These are phyloP conservation scores for Bambusicola thoracicus DNA, from an alignment of 2,113 vertebrate species.

Conservation along the genomic window DNA sequence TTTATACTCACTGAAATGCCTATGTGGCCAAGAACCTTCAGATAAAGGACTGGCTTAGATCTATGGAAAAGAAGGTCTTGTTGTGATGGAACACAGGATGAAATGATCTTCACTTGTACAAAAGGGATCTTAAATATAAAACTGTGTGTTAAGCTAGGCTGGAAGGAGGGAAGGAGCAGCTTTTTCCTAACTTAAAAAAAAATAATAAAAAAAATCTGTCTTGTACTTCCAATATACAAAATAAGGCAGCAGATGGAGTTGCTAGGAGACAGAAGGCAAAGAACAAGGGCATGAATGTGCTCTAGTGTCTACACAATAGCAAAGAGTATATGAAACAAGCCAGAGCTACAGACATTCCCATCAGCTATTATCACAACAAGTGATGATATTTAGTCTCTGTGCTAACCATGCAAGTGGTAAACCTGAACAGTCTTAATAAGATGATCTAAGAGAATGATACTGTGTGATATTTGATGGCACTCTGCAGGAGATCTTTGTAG, in stretches of 20 bases:
- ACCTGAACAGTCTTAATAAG: not conserved
- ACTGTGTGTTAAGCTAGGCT: not conserved
- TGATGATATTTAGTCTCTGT: slow-evolving; percentile 11
- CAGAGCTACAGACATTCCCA: not conserved
- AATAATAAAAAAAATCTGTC: slow-evolving; percentile 8
- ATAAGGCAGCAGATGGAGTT: slow-evolving; percentile 71
- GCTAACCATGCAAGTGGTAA: not conserved
- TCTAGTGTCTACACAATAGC: slow-evolving; percentile 40
- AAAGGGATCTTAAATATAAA: slow-evolving; percentile 25
- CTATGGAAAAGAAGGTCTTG: not conserved
- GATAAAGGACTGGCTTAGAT: not conserved
- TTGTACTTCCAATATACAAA: slow-evolving; percentile 57
- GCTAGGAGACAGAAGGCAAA: slow-evolving; percentile 73
- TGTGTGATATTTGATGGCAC: not conserved
- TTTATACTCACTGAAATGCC: not conserved
- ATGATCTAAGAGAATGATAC: not conserved
- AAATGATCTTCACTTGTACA: slow-evolving; percentile 4
- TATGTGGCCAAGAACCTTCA: not conserved
- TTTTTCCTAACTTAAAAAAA: slow-evolving; percentile 42
- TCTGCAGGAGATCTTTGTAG: not conserved
- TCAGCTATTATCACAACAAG: not conserved
- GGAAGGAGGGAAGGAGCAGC: slow-evolving; percentile 2
- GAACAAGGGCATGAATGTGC: slow-evolving; percentile 50
- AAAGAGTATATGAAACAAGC: not conserved
- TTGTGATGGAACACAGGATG: not conserved